Evolutionary conservation across 2,113 vertebrate genomes (phyloP).

Genomic region (Axis porcinus): DNA sequence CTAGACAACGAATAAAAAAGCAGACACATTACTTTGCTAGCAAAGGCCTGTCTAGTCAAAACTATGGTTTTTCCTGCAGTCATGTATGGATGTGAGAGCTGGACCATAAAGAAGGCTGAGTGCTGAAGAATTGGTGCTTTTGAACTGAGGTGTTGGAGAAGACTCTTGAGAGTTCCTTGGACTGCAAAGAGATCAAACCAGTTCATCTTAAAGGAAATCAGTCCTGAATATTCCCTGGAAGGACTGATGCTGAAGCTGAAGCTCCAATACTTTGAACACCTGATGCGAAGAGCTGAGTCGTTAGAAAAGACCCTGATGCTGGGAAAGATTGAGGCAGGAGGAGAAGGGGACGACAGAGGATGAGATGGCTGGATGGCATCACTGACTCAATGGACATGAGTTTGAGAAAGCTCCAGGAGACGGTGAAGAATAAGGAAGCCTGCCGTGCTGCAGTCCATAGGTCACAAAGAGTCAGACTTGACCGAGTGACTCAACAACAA

Average conservation of each 20-base stretch:
- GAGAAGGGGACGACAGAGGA: neutral
- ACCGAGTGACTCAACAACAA: neutral
- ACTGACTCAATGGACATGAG: neutral
- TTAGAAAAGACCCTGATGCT: neutral
- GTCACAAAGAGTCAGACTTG: neutral
- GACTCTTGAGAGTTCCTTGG: neutral
- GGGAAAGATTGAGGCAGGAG: neutral
- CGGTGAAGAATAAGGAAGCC: neutral
- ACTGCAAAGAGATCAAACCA: neutral
- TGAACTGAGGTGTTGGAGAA: neutral
- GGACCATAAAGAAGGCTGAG: neutral
- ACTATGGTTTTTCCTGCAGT: neutral
- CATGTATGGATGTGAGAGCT: neutral
- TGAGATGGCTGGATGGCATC: neutral
- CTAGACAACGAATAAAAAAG: neutral
- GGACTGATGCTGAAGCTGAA: neutral
- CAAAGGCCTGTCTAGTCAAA: neutral
- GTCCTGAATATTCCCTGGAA: neutral
- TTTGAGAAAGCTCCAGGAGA: neutral
- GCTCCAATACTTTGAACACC: neutral
- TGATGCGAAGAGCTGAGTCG: accelerated
- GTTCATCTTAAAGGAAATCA: neutral
- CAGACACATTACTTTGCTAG: neutral
- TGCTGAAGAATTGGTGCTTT: neutral
- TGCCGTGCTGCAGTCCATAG: neutral